These are phyloP conservation scores for Thamnaconus septentrionalis DNA, from an alignment of 2,113 vertebrate species.

Conservation along the genomic window DNA sequence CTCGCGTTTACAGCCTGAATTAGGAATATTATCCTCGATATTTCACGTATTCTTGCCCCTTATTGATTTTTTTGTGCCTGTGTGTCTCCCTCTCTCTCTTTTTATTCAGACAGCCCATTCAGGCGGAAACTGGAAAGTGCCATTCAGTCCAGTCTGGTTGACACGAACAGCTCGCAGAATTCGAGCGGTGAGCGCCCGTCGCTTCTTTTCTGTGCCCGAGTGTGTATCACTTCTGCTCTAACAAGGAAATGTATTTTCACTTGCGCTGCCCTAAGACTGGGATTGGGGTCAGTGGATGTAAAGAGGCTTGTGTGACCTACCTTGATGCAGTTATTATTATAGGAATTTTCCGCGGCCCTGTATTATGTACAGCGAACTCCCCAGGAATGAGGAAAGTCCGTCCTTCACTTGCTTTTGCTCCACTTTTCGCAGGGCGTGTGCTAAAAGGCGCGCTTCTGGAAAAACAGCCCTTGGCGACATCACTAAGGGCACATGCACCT, in stretches of 20 bases:
- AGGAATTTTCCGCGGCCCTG: slow-evolving; percentile 12
- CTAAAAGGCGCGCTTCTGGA: no score
- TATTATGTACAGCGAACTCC: no score
- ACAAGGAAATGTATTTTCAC: slow-evolving; percentile 29
- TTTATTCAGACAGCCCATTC: slow-evolving; percentile 85
- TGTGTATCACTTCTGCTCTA: slow-evolving; percentile 26
- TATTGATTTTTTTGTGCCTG: slow-evolving; percentile 27
- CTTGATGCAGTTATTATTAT: slow-evolving; percentile 38
- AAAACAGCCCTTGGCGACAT: no score
- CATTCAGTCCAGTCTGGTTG: slow-evolving; percentile 88
- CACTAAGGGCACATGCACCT: no score
- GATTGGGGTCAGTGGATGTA: slow-evolving; percentile 23
- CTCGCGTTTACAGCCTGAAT: slow-evolving; percentile 22
- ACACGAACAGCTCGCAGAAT: slow-evolving; percentile 95
- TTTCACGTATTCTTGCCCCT: slow-evolving; percentile 26
- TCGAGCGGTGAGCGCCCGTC: slow-evolving; percentile 87
- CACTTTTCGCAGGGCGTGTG: no score
- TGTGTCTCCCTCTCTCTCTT: slow-evolving; percentile 1
- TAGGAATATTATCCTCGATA: slow-evolving; percentile 16
- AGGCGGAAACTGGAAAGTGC: slow-evolving; percentile 89
- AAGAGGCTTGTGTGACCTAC: slow-evolving; percentile 41
- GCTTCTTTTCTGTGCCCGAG: slow-evolving; percentile 10
- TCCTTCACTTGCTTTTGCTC: no score
- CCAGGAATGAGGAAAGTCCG: no score
- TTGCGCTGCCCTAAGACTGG: slow-evolving; percentile 29